Percentiles rank a stretch among this genome's conserved stretches.
Conservation (phyloP, 2,797 vertebrate species). For the Spinus pinus region DNA sequence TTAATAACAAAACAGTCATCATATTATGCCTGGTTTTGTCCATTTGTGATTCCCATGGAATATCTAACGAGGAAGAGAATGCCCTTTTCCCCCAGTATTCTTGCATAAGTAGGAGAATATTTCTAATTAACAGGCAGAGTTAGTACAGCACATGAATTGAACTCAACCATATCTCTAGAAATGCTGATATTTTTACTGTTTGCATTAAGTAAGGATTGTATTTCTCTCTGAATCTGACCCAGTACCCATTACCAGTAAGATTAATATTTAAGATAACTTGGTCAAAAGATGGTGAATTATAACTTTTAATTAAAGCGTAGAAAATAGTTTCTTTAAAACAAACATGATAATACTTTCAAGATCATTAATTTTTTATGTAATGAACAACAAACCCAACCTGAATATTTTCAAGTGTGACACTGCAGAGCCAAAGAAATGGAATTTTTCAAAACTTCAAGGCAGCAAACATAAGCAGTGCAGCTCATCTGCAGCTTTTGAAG, state of each 20-base stretch:
- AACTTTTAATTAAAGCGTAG: constrained; percentile 79
- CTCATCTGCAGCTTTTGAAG: not conserved
- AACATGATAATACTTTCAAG: constrained; percentile 65
- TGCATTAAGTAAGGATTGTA: constrained; percentile 75
- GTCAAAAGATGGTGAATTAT: constrained; percentile 76
- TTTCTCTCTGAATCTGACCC: constrained; percentile 71
- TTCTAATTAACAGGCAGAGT: constrained; percentile 77
- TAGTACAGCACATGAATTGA: constrained; percentile 69
- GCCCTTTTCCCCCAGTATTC: constrained; percentile 54
- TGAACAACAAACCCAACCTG: constrained; percentile 59
- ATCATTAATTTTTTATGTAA: constrained; percentile 70
- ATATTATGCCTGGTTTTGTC: constrained; percentile 67
- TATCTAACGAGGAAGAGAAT: constrained; percentile 70
- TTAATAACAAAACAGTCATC: constrained; percentile 73
- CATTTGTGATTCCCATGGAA: constrained; percentile 67
- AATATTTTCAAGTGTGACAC: constrained; percentile 62
- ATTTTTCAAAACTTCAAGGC: constrained; percentile 1
- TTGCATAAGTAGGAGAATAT: constrained; percentile 72
- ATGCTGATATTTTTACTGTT: constrained; percentile 74
- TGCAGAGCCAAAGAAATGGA: constrained; percentile 5
- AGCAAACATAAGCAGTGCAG: not conserved
- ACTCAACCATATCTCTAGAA: constrained; percentile 71
- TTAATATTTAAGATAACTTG: constrained; percentile 77
- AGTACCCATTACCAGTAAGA: constrained; percentile 73
- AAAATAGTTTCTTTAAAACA: constrained; percentile 75